phyloP scores from a whole-genome alignment of 2,888 invertebrate species.

The Orthosia cruda region DNA sequence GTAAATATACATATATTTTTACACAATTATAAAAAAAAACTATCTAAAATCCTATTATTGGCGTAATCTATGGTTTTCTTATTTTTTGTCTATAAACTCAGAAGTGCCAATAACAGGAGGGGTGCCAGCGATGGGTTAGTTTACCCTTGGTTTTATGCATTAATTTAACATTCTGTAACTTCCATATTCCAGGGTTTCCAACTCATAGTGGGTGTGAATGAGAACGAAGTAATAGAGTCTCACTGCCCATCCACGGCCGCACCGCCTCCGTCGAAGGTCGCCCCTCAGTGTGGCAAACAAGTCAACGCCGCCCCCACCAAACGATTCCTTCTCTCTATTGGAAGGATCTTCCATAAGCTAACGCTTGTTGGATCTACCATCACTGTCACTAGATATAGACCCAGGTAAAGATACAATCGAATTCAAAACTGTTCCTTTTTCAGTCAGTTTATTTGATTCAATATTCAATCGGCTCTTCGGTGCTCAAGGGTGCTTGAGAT shows the following conservation, averaged over 20 bases:
- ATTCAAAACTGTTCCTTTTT: neutral
- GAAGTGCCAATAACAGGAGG: no score
- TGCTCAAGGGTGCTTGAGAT: no score
- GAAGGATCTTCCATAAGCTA: conserved; percentile 98
- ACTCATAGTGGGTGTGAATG: conserved; percentile 93
- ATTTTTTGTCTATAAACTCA: no score
- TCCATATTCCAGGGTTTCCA: conserved; percentile 94
- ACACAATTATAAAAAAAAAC: no score
- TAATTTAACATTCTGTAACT: neutral
- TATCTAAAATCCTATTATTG: no score
- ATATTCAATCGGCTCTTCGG: neutral
- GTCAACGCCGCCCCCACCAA: conserved; percentile 90
- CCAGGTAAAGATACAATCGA: conserved; percentile 92
- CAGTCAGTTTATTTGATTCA: neutral
- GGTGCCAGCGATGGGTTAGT: no score
- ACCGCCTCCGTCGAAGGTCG: conserved; percentile 88
- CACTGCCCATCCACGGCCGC: conserved; percentile 85
- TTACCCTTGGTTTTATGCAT: no score
- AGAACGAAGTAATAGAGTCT: conserved; percentile 86
- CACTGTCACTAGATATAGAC: conserved; percentile 98
- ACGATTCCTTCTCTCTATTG: conserved; percentile 97
- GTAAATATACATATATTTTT: no score
- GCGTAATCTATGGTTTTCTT: no score
- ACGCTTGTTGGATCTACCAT: conserved; percentile 97
- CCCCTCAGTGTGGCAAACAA: conserved; percentile 86